Conservation (phyloP, 53 echinoderm and acorn worm species). For the Paelopatides confundens region DNA sequence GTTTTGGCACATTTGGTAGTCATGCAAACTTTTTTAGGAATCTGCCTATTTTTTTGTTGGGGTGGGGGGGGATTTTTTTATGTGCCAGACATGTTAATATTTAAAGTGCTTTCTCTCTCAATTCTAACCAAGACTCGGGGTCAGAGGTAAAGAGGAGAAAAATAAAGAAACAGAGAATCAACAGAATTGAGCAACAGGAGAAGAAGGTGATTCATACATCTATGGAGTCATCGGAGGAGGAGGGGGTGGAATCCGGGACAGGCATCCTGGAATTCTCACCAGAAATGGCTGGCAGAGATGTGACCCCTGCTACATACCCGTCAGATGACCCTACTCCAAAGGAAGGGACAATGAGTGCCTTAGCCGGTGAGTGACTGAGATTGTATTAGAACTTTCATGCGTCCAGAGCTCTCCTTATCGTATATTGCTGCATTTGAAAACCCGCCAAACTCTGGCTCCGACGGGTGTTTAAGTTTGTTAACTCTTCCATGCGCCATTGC, state of each 20-base stretch:
- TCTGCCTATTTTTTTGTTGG: too few species aligned
- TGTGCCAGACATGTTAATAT: neutral
- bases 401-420: too few species aligned
- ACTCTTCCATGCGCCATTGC: too few species aligned
- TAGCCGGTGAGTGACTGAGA: conserved; percentile 89
- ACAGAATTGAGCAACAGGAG: neutral
- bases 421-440: too few species aligned
- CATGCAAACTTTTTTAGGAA: too few species aligned
- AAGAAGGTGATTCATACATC: conserved; percentile 71
- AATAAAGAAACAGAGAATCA: conserved; percentile 7
- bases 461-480: too few species aligned
- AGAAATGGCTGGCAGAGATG: conserved; percentile 93
- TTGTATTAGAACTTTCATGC: too few species aligned
- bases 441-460: too few species aligned
- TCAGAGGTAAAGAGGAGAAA: conserved; percentile 21
- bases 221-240: conserved; percentile 80
- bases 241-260: conserved; percentile 90
- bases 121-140: neutral
- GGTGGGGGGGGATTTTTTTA: too few species aligned
- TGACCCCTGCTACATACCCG: conserved; percentile 87
- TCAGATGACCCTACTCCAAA: conserved; percentile 32
- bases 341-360: conserved; percentile 76
- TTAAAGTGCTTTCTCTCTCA: neutral
- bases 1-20: too few species aligned
- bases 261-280: conserved; percentile 99